These are phyloP conservation scores for Chesias legatella DNA, from an alignment of 2,888 invertebrate genomes.

Conservation along the genomic window DNA sequence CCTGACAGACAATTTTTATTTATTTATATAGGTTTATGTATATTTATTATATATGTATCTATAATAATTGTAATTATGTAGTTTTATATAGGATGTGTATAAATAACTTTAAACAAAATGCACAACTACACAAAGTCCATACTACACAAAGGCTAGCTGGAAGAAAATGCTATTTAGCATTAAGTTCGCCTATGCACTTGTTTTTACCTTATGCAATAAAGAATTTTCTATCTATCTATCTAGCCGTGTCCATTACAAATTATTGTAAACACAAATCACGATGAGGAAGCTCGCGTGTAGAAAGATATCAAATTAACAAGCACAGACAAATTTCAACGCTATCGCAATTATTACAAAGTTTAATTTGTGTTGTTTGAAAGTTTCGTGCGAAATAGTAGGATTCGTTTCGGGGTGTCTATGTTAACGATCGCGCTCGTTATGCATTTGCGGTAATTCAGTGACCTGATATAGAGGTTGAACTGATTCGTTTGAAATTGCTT, in stretches of 20 bases:
- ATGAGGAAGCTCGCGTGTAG: conserved; percentile 52
- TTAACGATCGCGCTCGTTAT: conserved; percentile 43
- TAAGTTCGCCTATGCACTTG: too few relatives aligned
- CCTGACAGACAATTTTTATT: conserved; percentile 34
- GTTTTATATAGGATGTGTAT: too few relatives aligned
- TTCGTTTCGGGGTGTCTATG: conserved; percentile 39
- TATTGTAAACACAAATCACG: conserved; percentile 49
- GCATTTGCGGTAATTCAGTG: conserved; percentile 36
- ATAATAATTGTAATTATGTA: too few relatives aligned
- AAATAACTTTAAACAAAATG: too few relatives aligned
- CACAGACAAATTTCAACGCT: conserved; percentile 29
- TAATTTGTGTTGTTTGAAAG: conserved; percentile 14
- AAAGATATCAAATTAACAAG: conserved; percentile 40
- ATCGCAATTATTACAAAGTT: conserved; percentile 22
- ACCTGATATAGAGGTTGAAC: conserved; percentile 28
- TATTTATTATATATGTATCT: too few relatives aligned
- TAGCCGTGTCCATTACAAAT: conserved; percentile 34
- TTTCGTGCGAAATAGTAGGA: conserved; percentile 30
- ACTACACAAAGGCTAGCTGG: too few relatives aligned
- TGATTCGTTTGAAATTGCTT: conserved; percentile 15
- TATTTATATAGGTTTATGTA: too few relatives aligned
- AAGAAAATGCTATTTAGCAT: too few relatives aligned
- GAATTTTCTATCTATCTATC: too few relatives aligned
- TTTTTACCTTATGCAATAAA: too few relatives aligned
- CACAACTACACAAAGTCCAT: too few relatives aligned